Base-by-base conservation (phyloP, 2,888 invertebrate genomes). In the Pemphredon lugubris region DNA sequence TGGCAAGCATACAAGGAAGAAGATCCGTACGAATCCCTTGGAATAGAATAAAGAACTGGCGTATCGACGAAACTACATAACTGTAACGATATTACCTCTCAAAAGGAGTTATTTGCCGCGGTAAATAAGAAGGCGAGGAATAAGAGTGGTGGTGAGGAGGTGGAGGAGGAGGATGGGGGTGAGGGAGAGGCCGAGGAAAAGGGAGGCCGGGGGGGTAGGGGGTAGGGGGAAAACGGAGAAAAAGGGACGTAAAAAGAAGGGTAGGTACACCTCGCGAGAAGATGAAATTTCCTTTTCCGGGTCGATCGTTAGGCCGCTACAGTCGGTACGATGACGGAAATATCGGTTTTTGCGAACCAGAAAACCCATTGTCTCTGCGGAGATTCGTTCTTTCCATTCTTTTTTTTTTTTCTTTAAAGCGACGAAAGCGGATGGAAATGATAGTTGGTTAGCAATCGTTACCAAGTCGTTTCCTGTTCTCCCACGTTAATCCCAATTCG, bases 251-350 rank as follows among this genome's bases (percentile, higher is more conserved):
- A 67, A 48, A 72, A 76, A n/a, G n/a, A n/a, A 60, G 63, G 45
- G 60, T 37, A n/a, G n/a, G 60, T 26, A 26, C 51, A 54, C 34
- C 30, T 50, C 63, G 73, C 50, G 73, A 64, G 68, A 71, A 82
- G 80, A 82, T 82, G 71, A 81, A 79, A 81, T 82, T 79, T 82
- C 73, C 77, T 77, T 64, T 75, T 68, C 70, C 58, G 70, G 72
- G 47, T 70, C 61, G 77, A 67, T 81, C 75, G 81, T 82, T 77
- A 80, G 77, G 73, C 65, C 58, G 57, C 66, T 66, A 66, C 55
- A 64, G 63, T 60, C 50, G 61, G 44, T 51, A 50, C 14, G 66
- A 67, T 59, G 67, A 60, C 74, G 79, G 79, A 76, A 74, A 76
- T 79, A 79, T 79, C 68, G 78, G 69, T 75, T 78, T 78, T 78